Evolutionary conservation across 1,140 invertebrate genomes (phyloP).

Genomic region (Octopus sinensis): DNA sequence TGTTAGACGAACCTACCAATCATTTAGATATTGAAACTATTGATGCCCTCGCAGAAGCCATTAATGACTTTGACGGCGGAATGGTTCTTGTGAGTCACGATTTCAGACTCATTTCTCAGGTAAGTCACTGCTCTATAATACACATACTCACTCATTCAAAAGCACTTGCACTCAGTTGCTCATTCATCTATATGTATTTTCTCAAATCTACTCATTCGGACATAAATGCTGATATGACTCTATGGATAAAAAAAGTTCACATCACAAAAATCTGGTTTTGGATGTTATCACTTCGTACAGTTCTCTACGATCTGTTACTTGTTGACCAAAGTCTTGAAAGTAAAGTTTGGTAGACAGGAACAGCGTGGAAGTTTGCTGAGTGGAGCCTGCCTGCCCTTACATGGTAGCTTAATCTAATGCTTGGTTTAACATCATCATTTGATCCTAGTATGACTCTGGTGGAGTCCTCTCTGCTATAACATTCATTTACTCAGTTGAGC

Average conservation of each 20-base stretch:
- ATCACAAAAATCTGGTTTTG: background rate
- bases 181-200: background rate
- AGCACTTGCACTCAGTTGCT: background rate
- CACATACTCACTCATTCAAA: background rate
- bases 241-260: background rate
- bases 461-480: too few species aligned
- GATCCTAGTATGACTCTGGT: too few species aligned
- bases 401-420: too few species aligned
- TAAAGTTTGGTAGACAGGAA: too few species aligned
- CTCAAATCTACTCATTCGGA: background rate
- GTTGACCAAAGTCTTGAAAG: too few species aligned
- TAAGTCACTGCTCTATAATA: slow-evolving; percentile 53
- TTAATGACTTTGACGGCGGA: slow-evolving; percentile 96
- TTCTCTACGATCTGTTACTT: background rate
- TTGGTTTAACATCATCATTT: too few species aligned
- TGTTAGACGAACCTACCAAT: slow-evolving; percentile 98
- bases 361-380: too few species aligned
- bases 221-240: background rate
- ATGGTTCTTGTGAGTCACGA: slow-evolving; percentile 97
- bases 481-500: too few species aligned
- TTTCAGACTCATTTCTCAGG: slow-evolving; percentile 96
- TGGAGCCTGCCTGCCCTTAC: too few species aligned
- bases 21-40: slow-evolving; percentile 99
- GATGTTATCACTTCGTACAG: background rate
- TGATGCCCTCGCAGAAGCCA: slow-evolving; percentile 94